Conservation (phyloP, 2,888 invertebrate genomes). For the Blomia tropicalis region DNA sequence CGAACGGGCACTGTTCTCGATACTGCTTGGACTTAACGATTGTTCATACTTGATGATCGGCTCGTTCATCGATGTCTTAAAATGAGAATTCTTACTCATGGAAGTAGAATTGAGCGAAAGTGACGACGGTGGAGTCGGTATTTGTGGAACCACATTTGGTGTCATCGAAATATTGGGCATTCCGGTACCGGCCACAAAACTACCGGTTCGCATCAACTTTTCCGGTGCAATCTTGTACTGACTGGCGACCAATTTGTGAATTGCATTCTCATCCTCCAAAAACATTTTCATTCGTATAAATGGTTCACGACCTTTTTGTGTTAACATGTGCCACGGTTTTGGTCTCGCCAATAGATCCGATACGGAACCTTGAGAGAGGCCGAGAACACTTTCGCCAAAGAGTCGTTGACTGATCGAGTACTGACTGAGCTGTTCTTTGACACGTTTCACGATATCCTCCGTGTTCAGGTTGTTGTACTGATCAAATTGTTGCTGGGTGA, state of each 20-base stretch:
- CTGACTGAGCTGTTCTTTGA: conserved; percentile 82
- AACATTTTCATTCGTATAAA: conserved; percentile 98
- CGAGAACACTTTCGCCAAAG: conserved; percentile 94
- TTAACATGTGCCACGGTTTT: conserved; percentile 98
- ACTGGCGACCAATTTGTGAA: conserved; percentile 82
- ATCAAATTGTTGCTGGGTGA: conserved; percentile 97
- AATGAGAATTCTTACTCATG: conserved; percentile 12
- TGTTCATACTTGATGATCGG: conserved; percentile 21
- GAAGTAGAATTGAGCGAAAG: conserved; percentile 12
- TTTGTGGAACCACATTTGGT: conserved; percentile 16
- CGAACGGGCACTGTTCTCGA: conserved; percentile 21
- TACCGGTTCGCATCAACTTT: conserved; percentile 72
- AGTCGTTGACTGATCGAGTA: conserved; percentile 93
- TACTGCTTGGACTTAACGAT: conserved; percentile 23
- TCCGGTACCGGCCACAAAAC: conserved; percentile 28
- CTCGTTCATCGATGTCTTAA: conserved; percentile 7
- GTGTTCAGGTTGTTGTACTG: conserved; percentile 93
- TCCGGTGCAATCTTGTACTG: conserved; percentile 97
- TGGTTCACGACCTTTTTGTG: conserved; percentile 87
- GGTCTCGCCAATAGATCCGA: conserved; percentile 91
- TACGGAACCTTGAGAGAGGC: conserved; percentile 87
- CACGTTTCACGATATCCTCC: conserved; percentile 91
- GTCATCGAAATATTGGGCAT: conserved; percentile 26
- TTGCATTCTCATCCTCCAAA: conserved; percentile 83
- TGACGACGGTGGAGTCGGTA: conserved; percentile 22